phyloP scores from a whole-genome alignment of 1,140 invertebrate genomes.

The Odontomachus brunneus region DNA sequence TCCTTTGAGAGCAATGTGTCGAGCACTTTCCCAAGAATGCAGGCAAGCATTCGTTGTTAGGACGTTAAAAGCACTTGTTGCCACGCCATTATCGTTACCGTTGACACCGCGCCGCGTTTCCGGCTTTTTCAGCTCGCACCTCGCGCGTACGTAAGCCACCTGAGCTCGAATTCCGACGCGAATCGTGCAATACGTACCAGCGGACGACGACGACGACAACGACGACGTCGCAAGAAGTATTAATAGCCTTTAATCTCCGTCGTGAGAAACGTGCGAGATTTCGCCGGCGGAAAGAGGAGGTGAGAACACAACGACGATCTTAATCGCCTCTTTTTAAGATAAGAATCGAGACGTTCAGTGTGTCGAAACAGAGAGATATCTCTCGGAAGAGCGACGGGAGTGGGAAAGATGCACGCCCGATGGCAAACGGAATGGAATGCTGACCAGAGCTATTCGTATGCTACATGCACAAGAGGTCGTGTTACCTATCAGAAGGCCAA shows the following conservation, averaged over 20 bases:
- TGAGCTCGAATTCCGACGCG: background rate
- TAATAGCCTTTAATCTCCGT: no score
- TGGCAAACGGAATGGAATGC: constrained; percentile 18
- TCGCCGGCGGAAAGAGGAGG: no score
- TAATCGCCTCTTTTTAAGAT: background rate
- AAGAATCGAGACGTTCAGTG: background rate
- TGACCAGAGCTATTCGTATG: constrained; percentile 26
- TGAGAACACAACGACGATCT: background rate
- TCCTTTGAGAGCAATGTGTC: constrained; percentile 60
- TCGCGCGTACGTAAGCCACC: background rate
- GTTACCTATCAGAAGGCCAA: constrained; percentile 40
- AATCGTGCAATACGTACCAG: background rate
- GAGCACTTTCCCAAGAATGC: constrained; percentile 37
- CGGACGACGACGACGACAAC: no score
- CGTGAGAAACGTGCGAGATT: no score
- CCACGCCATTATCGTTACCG: constrained; percentile 69
- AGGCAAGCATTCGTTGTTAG: constrained; percentile 58
- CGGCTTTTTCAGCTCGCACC: background rate
- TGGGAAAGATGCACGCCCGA: background rate
- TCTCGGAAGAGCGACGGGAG: background rate
- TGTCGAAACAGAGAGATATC: background rate
- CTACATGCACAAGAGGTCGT: constrained; percentile 34
- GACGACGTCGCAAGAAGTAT: no score
- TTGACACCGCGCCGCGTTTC: constrained; percentile 18
- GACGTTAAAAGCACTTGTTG: constrained; percentile 71